A percentile compares a stretch with the other conserved stretches of the same genome.
Evolutionary conservation across 2,113 vertebrate species (phyloP).

Genomic region (Periophthalmus modestus): DNA sequence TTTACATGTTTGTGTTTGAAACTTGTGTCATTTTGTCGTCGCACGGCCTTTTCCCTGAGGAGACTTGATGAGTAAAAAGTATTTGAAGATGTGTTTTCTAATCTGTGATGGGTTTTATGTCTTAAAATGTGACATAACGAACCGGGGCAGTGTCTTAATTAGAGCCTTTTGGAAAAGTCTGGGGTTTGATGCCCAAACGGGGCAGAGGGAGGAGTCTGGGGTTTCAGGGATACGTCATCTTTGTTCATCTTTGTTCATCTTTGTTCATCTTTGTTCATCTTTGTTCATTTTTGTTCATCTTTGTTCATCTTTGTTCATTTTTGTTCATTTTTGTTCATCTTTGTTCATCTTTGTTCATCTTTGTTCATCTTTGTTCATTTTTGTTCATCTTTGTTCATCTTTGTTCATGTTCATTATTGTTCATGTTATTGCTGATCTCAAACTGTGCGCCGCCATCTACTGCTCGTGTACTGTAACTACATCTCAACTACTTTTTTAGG

Average conservation of each 20-base stretch:
- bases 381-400: no score
- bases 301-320: no score
- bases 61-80: slow-evolving; percentile 9
- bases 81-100: background rate
- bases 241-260: no score
- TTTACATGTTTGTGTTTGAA: slow-evolving; percentile 33
- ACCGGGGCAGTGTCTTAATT: no score
- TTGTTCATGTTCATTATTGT: no score
- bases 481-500: background rate
- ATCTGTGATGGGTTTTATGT: background rate
- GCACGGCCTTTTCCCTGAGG: background rate
- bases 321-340: slow-evolving; percentile 7
- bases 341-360: no score
- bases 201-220: background rate
- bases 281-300: slow-evolving; percentile 7
- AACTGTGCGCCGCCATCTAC: slow-evolving; percentile 60
- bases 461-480: slow-evolving; percentile 56
- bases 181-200: background rate
- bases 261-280: no score
- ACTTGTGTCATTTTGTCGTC: slow-evolving; percentile 24
- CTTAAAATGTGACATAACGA: background rate
- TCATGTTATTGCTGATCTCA: slow-evolving; percentile 21
- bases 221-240: background rate
- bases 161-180: background rate
- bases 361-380: slow-evolving; percentile 8